phyloP scores from a whole-genome alignment of 2,797 vertebrate species.

The Cygnus olor region DNA sequence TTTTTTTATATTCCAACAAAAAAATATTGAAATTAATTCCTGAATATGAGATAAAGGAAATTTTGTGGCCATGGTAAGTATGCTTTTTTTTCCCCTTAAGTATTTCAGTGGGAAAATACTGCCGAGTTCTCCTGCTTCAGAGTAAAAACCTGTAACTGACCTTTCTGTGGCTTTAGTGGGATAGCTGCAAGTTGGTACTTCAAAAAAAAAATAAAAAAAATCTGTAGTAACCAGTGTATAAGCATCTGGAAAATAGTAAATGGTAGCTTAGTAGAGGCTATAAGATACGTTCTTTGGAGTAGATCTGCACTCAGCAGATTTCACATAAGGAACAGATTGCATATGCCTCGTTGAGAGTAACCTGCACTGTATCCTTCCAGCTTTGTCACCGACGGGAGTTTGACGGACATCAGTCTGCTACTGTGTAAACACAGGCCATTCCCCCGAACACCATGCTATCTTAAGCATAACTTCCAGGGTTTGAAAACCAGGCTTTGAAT shows the following conservation, averaged over 20 bases:
- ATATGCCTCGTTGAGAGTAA: background rate
- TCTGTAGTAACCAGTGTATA: background rate
- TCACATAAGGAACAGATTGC: background rate
- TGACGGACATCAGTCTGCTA: background rate
- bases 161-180: background rate
- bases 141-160: background rate
- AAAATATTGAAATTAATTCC: background rate
- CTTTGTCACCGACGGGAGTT: background rate
- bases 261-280: background rate
- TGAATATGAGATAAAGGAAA: background rate
- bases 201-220: background rate
- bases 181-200: background rate
- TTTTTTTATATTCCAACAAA: background rate
- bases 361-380: background rate
- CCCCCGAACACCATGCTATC: background rate
- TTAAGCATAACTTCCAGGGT: background rate
- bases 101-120: background rate
- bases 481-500: background rate
- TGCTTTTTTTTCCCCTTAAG: background rate
- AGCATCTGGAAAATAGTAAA: background rate
- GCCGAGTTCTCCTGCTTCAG: background rate
- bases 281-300: background rate
- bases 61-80: background rate
- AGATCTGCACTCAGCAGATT: background rate
- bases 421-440: background rate